These are phyloP conservation scores for Podargus strigoides DNA, from an alignment of 2,797 vertebrate genomes.

Conservation along the genomic window DNA sequence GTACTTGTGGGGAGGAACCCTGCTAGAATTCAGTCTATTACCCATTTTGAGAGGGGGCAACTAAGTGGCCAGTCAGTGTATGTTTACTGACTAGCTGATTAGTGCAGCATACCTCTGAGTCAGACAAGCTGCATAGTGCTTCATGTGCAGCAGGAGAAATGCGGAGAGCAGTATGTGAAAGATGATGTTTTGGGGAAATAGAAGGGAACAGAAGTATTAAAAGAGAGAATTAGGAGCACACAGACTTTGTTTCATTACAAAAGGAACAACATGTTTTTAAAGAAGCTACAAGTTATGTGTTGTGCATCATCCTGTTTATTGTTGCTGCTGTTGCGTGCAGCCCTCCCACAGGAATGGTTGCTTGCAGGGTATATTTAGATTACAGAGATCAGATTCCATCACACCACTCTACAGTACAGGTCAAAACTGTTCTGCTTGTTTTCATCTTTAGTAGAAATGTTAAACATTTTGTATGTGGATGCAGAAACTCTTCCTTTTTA, in stretches of 20 bases:
- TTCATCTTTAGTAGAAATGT: conserved; percentile 27
- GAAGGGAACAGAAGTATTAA: background rate
- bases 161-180: background rate
- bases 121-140: background rate
- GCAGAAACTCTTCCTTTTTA: conserved; percentile 3
- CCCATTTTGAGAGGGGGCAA: background rate
- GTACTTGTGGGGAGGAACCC: background rate
- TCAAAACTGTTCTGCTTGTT: conserved; percentile 26
- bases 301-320: background rate
- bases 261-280: background rate
- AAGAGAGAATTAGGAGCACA: background rate
- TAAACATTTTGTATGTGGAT: background rate
- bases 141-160: background rate
- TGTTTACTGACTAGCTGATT: background rate
- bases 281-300: background rate
- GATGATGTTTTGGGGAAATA: background rate
- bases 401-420: background rate
- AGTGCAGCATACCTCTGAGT: background rate
- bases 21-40: background rate
- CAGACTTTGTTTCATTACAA: background rate
- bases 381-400: background rate
- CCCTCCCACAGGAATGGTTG: background rate
- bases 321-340: background rate
- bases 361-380: conserved; percentile 30
- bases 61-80: background rate